A percentile compares a stretch with the other conserved stretches of the same genome.
These are phyloP conservation scores for Asobara japonica DNA, from an alignment of 1,140 invertebrate species.

Conservation along the genomic window DNA sequence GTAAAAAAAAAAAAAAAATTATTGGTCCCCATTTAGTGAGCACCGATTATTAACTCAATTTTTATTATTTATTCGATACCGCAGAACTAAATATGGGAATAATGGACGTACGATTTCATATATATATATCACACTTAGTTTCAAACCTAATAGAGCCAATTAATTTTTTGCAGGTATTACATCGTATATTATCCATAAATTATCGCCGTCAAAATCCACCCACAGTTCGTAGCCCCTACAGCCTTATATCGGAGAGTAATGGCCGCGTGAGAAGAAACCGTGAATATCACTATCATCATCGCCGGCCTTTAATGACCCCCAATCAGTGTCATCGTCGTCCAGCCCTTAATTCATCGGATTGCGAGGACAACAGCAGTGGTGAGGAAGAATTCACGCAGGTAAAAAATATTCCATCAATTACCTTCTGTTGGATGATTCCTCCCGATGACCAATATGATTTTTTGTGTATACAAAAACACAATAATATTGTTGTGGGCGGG, in stretches of 20 bases:
- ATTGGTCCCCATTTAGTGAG: too few species aligned
- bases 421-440: too few species aligned
- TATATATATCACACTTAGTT: too few species aligned
- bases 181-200: conserved; percentile 55
- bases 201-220: conserved; percentile 50
- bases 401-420: too few species aligned
- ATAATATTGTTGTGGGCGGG: too few species aligned
- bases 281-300: conserved; percentile 40
- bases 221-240: conserved; percentile 56
- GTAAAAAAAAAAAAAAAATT: not conserved
- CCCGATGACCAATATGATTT: too few species aligned
- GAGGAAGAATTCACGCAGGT: conserved; percentile 64
- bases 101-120: too few species aligned
- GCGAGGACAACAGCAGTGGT: conserved; percentile 65
- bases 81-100: too few species aligned
- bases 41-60: too few species aligned
- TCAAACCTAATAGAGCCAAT: not conserved
- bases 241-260: conserved; percentile 49
- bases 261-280: conserved; percentile 57
- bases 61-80: too few species aligned
- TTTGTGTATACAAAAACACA: too few species aligned
- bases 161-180: conserved; percentile 53
- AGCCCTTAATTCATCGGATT: conserved; percentile 62
- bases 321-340: conserved; percentile 54
- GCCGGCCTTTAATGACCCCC: conserved; percentile 53